phyloP scores from a whole-genome alignment of 2,888 invertebrate species.

The Muscina levida region DNA sequence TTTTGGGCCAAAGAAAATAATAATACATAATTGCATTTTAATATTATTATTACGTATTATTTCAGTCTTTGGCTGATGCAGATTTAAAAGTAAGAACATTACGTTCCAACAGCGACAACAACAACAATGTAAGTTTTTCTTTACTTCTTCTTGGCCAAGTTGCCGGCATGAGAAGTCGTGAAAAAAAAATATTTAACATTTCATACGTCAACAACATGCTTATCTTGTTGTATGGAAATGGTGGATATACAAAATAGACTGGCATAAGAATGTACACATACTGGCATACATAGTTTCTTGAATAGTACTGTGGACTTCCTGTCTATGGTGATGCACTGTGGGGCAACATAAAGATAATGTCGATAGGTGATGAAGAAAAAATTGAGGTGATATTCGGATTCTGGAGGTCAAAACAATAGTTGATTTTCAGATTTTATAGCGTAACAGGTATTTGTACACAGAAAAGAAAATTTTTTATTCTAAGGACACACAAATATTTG shows the following conservation, averaged over 20 bases:
- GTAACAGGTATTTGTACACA: too few species aligned
- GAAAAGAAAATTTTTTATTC: too few species aligned
- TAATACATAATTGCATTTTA: constrained; percentile 58
- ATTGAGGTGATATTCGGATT: too few species aligned
- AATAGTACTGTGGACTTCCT: constrained; percentile 47
- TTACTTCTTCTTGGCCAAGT: constrained; percentile 16
- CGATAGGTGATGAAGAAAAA: too few species aligned
- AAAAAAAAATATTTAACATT: constrained; percentile 55
- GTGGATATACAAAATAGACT: constrained; percentile 32
- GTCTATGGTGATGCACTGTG: constrained; percentile 25
- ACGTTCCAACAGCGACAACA: too few species aligned
- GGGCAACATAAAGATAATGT: too few species aligned
- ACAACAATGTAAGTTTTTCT: background rate
- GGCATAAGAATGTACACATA: background rate
- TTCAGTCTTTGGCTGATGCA: constrained; percentile 27
- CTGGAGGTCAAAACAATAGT: too few species aligned
- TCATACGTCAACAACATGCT: constrained; percentile 65
- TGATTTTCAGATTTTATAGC: too few species aligned
- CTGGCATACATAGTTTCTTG: background rate
- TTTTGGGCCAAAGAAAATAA: background rate
- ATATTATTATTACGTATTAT: constrained; percentile 48
- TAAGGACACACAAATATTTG: too few species aligned
- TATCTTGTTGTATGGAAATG: constrained; percentile 49
- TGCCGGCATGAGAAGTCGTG: background rate
- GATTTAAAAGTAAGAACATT: constrained; percentile 39